phyloP scores from a whole-genome alignment of 2,113 vertebrate species.

The Campylomormyrus numenius region DNA sequence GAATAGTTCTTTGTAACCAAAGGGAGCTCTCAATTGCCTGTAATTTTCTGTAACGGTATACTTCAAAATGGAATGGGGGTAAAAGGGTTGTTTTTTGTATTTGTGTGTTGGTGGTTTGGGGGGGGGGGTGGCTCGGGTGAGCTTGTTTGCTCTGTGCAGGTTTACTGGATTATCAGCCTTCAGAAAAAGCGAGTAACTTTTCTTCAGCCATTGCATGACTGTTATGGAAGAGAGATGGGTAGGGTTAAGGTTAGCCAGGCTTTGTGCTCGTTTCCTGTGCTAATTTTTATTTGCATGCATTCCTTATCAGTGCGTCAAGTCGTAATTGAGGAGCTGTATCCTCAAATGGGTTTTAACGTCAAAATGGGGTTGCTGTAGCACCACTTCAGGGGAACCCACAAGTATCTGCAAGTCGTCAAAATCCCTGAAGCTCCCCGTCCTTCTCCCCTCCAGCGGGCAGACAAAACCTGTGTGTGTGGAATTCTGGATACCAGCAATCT shows the following conservation, averaged over 20 bases:
- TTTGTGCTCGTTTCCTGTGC: background rate
- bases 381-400: background rate
- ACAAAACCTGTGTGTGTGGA: background rate
- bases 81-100: background rate
- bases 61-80: slow-evolving; percentile 40
- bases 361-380: background rate
- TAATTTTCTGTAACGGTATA: slow-evolving; percentile 59
- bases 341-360: background rate
- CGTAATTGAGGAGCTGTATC: background rate
- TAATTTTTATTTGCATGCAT: background rate
- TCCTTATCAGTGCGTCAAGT: background rate
- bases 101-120: background rate
- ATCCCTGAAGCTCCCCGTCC: background rate
- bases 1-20: slow-evolving; percentile 39
- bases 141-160: slow-evolving; percentile 23
- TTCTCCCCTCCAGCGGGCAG: background rate
- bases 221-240: background rate
- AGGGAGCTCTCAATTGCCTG: slow-evolving; percentile 53
- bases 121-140: slow-evolving; percentile 19
- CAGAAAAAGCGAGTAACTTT: slow-evolving; percentile 24
- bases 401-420: background rate
- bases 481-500: background rate
- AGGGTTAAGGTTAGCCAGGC: background rate
- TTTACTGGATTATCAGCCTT: slow-evolving; percentile 35
- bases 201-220: slow-evolving; percentile 27